phyloP scores from a whole-genome alignment of 2,797 vertebrate genomes.

The Podargus strigoides region DNA sequence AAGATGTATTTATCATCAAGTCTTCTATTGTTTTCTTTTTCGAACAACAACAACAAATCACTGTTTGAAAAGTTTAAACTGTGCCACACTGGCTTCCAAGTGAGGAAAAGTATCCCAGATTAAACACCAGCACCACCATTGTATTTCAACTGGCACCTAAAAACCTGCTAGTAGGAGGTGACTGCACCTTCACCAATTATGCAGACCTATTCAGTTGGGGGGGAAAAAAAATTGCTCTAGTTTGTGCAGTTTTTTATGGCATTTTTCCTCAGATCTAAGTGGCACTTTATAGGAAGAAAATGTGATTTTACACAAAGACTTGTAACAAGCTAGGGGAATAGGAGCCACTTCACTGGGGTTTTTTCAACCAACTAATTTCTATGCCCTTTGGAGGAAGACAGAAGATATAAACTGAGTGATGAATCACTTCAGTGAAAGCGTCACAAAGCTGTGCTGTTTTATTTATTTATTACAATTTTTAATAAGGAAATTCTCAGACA shows the following conservation, averaged over 20 bases:
- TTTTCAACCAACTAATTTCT: conserved; percentile 46
- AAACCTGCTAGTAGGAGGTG: not conserved
- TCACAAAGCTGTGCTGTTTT: conserved; percentile 34
- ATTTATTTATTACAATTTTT: conserved; percentile 29
- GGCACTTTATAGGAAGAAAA: conserved; percentile 25
- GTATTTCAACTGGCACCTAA: not conserved
- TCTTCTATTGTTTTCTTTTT: not conserved
- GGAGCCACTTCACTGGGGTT: not conserved
- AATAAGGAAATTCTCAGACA: conserved; percentile 61
- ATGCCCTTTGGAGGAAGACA: conserved; percentile 36
- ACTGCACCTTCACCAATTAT: not conserved
- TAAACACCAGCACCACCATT: not conserved
- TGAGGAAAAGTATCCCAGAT: not conserved
- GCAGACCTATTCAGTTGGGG: not conserved
- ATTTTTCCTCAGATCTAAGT: not conserved
- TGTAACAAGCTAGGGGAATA: not conserved
- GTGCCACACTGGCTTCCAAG: not conserved
- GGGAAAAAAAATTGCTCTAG: not conserved
- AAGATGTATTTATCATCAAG: not conserved
- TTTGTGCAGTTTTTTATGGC: not conserved
- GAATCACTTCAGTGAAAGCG: not conserved
- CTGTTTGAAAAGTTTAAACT: not conserved
- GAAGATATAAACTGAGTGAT: conserved; percentile 51
- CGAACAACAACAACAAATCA: not conserved
- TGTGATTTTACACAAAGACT: conserved; percentile 21